These are phyloP conservation scores for Rhimphoctona megacephalus DNA, from an alignment of 2,888 invertebrate species.

Conservation along the genomic window DNA sequence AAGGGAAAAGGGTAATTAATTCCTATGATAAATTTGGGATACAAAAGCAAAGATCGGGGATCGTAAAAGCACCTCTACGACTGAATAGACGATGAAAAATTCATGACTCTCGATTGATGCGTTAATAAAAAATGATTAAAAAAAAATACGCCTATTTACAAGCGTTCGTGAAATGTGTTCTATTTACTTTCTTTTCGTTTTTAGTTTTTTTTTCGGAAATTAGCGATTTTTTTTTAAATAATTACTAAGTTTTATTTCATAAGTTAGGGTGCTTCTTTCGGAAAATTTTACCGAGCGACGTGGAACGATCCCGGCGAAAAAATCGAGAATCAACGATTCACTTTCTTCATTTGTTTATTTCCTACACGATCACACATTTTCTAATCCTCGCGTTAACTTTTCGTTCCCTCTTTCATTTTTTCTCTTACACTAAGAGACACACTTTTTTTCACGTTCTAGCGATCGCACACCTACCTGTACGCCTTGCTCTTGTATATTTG, in stretches of 20 bases:
- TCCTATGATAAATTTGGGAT: constrained; percentile 53
- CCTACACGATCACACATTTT: constrained; percentile 16
- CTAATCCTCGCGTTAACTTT: constrained; percentile 8
- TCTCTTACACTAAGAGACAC: constrained; percentile 39
- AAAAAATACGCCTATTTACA: constrained; percentile 35
- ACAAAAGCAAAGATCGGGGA: constrained; percentile 10
- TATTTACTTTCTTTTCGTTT: constrained; percentile 28
- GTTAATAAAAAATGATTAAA: not conserved
- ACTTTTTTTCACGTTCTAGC: constrained; percentile 52
- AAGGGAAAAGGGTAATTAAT: constrained; percentile 42
- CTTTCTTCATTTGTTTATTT: constrained; percentile 47
- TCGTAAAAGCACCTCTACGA: constrained; percentile 44
- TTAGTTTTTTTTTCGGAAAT: constrained; percentile 17
- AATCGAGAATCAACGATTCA: constrained; percentile 51
- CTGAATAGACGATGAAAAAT: constrained; percentile 49
- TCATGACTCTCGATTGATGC: constrained; percentile 35
- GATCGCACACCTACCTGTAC: constrained; percentile 63
- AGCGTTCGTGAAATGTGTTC: constrained; percentile 33
- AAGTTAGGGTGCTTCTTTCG: constrained; percentile 37
- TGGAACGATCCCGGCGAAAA: constrained; percentile 57
- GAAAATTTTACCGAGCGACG: constrained; percentile 25
- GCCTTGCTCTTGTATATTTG: constrained; percentile 68
- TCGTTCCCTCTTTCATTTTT: constrained; percentile 17
- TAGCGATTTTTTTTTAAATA: constrained; percentile 38
- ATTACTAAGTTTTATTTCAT: constrained; percentile 18